Evolutionary conservation across 2,888 invertebrate species (phyloP), one percentile per base, ranked within the genome.

Genomic region (Drosophila greeni): DNA sequence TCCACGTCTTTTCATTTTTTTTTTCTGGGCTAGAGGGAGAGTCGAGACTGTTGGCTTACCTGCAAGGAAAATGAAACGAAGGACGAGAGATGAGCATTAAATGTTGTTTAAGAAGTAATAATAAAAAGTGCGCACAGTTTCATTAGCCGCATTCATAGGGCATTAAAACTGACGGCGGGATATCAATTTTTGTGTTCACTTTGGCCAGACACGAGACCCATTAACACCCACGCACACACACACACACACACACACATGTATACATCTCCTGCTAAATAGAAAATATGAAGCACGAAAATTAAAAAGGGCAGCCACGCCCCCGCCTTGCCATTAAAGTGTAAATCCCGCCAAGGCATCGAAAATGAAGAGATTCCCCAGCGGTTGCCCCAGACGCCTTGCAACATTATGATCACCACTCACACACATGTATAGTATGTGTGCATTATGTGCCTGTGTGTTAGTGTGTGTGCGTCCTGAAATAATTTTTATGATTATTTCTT

Each of bases 401-500:
- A 74, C 82, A 84, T 82, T 82, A 84, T 82, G 82, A 84, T 84
- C 84, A 84, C 67, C 59, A 45, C 24, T 54, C 55, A 54, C 60
- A 40, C 40, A 45, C 49, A 53, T 57, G n/a, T n/a, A 29, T 9
- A 6, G 18, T 39, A 42, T 47, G 54, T 48, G 36, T 40, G 55
- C 66, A 67, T 39, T 37, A 49, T 53, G 16, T 33, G 39, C 39
- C 20, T 48, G 59, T 66, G 49, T 43, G 8, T 43, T n/a, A n/a
- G 57, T 69, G 61, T 74, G 34, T 57, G 68, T 61, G 57, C 70
- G 57, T 61, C 71, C 66, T 80, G 76, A 79, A 87, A 84, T 86
- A 86, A 86, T 87, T 86, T 87, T 86, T 86, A 86, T 86, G 86
- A 85, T 86, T 86, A 87, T 87, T 87, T 84, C 84, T 86, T 86